Percentiles rank a stretch among this genome's conserved stretches.
phyloP scores from a whole-genome alignment of 2,797 vertebrate species.

The Gadopsis bispinosus region DNA sequence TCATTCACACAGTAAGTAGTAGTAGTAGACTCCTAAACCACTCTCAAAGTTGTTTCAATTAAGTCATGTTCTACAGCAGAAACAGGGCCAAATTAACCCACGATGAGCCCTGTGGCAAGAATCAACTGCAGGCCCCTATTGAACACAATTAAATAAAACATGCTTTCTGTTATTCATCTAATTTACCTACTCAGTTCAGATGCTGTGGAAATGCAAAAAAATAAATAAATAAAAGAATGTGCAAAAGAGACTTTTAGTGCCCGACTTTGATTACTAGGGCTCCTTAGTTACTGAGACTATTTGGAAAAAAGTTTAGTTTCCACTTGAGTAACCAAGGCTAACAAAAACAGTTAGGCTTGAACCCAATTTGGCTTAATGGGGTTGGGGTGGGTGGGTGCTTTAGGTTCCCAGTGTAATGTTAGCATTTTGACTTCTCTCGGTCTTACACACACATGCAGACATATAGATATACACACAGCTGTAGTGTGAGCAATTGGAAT shows the following conservation, averaged over 20 bases:
- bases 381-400: slow-evolving; percentile 1
- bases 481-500: slow-evolving; percentile 78
- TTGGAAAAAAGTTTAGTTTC: slow-evolving; percentile 24
- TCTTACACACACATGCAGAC: slow-evolving; percentile 22
- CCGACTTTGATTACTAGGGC: slow-evolving; percentile 16
- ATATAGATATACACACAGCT: slow-evolving; percentile 61
- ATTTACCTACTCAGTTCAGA: not conserved
- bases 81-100: not conserved
- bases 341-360: slow-evolving; percentile 26
- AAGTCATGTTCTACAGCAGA: not conserved
- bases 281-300: not conserved
- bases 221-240: not conserved
- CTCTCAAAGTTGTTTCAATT: not conserved
- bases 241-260: slow-evolving; percentile 1
- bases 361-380: slow-evolving; percentile 36
- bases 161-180: too few species aligned
- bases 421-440: slow-evolving; percentile 37
- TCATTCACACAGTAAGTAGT: not conserved
- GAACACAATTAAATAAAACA: too few species aligned
- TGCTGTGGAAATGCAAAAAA: not conserved
- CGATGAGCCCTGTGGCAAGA: not conserved
- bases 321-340: slow-evolving; percentile 27
- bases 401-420: slow-evolving; percentile 32
- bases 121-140: not conserved
- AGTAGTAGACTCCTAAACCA: not conserved